phyloP scores from a whole-genome alignment of 1,140 invertebrate genomes.

The Scaptodrosophila lebanonensis region DNA sequence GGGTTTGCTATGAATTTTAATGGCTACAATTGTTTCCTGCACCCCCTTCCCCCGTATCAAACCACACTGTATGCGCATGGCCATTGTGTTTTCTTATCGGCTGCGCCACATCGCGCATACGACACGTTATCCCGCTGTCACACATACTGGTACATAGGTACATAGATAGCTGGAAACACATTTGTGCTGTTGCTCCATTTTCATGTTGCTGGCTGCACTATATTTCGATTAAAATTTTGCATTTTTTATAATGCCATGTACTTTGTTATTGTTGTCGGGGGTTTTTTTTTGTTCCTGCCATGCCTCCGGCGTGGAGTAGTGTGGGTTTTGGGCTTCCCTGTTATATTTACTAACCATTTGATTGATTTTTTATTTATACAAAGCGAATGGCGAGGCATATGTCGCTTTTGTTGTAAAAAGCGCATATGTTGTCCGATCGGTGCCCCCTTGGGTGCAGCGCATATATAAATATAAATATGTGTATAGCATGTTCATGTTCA shows the following conservation, averaged over 20 bases:
- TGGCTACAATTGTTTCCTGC: neutral
- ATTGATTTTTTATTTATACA: conserved; percentile 72
- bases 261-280: conserved; percentile 22
- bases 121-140: conserved; percentile 16
- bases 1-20: too few relatives aligned
- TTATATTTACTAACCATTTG: conserved; percentile 45
- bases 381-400: conserved; percentile 49
- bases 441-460: conserved; percentile 50
- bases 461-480: conserved; percentile 38
- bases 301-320: conserved; percentile 16
- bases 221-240: conserved; percentile 70
- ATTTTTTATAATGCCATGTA: conserved; percentile 64
- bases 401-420: conserved; percentile 16
- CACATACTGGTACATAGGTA: too few relatives aligned
- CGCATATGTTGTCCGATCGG: conserved; percentile 59
- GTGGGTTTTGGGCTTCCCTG: conserved; percentile 8
- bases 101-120: conserved; percentile 39
- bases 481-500: conserved; percentile 13
- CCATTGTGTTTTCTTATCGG: conserved; percentile 20
- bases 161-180: too few relatives aligned
- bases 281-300: conserved; percentile 53
- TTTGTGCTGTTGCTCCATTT: neutral
- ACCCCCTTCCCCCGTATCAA: too few relatives aligned
- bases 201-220: conserved; percentile 43
- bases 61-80: conserved; percentile 11